These are phyloP conservation scores for Apodemia zela DNA, from an alignment of 2,888 invertebrate species.

Conservation along the genomic window DNA sequence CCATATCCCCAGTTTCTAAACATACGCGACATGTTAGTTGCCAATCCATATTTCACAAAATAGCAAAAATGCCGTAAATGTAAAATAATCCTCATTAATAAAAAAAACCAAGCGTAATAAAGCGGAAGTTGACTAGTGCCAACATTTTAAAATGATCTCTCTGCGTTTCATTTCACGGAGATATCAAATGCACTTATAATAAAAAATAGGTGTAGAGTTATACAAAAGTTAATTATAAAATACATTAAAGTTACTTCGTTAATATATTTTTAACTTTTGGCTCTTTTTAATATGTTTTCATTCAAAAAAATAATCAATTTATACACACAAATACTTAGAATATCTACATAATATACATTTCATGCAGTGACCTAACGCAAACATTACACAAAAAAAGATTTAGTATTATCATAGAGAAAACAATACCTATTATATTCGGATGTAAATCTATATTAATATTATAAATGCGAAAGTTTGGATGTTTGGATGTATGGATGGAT, in stretches of 20 bases:
- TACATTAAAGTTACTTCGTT: background rate
- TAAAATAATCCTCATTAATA: constrained; percentile 38
- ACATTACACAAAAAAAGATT: too few species aligned
- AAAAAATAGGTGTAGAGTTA: too few species aligned
- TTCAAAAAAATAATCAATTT: too few species aligned
- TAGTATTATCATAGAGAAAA: too few species aligned
- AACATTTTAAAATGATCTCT: constrained; percentile 43
- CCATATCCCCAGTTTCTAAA: constrained; percentile 74
- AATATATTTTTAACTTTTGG: too few species aligned
- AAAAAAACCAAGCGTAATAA: constrained; percentile 46
- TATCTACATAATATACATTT: too few species aligned
- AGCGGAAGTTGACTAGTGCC: constrained; percentile 54
- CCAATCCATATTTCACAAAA: constrained; percentile 67
- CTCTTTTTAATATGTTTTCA: too few species aligned
- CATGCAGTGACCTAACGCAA: too few species aligned
- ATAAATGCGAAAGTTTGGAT: too few species aligned
- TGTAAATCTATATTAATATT: too few species aligned
- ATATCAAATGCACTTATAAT: background rate
- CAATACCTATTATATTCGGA: too few species aligned
- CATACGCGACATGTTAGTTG: constrained; percentile 77
- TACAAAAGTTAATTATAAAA: background rate
- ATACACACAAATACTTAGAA: background rate
- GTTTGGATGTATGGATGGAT: too few species aligned
- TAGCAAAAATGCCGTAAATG: constrained; percentile 27
- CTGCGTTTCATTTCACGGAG: constrained; percentile 39